Base-by-base conservation (phyloP, 2,113 vertebrate species). In the Ictalurus punctatus region DNA sequence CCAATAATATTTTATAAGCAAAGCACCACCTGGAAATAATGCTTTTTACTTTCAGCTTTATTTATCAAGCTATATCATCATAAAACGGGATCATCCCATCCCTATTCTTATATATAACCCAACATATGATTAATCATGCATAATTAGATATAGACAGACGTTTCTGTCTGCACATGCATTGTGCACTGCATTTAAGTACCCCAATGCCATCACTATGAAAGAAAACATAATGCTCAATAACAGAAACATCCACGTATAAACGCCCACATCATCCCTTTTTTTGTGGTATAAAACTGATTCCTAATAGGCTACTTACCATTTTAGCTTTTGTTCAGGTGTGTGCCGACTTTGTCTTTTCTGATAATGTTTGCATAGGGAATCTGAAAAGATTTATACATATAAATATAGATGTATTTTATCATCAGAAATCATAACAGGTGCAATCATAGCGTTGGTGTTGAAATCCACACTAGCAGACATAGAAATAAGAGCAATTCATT, bases 321-420 rank as follows among this genome's bases (percentile, higher is more conserved):
- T 96, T 95, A 96, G 93, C 96, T 98, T 95, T 99, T 99, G 96
- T 97, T 98, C 92, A 98, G 96, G 93, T 99, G 98, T 54, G 98
- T 95, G 74, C 96, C 96, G 85, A 99, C 96, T 94, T 99, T 99
- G 93, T 99, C 98, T 97, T 99, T 99, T 94, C 98, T 96, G 93
- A 99, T 97, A 94, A 99, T 96, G 94, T 97, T 99, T 96, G 97
- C 97, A 94, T 99, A 99, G 90, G 98, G 98, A 94, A 99, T 99
- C 98, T 99, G 94, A 21, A 73, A 90, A 87, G 5, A 58, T 63
- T 76, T 27, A 27, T 37, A 23, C 23, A 63, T 25, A 69, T 30
- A 73, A 7, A 76, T 21, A 74, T 13, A 48, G 0, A 56, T 82
- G 58, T 59, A 61, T 61, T 61, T 73, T 52, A 52, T 17, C 14